phyloP scores from a whole-genome alignment of 2,888 invertebrate genomes.

The Uropetala carovei region DNA sequence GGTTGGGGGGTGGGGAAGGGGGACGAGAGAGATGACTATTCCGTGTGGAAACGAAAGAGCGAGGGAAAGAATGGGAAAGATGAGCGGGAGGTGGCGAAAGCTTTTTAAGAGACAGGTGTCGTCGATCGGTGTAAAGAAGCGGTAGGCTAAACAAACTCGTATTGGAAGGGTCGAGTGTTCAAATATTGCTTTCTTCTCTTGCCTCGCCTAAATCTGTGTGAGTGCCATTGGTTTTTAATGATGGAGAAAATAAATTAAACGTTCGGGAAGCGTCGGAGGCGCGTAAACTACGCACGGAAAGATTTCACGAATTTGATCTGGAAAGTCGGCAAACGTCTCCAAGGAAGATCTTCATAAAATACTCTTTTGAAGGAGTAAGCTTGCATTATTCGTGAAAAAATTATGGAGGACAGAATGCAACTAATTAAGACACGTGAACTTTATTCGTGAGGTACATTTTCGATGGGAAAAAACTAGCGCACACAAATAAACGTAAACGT shows the following conservation, averaged over 20 bases:
- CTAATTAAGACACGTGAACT: no score
- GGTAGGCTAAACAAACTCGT: conserved; percentile 26
- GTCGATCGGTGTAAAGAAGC: no score
- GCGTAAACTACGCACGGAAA: neutral
- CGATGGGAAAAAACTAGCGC: no score
- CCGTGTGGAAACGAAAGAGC: neutral
- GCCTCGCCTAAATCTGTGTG: neutral
- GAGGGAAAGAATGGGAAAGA: neutral
- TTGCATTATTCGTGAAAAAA: no score
- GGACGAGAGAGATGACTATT: no score
- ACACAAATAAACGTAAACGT: no score
- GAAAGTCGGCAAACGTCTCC: neutral
- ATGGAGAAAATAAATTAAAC: no score
- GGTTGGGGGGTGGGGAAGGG: neutral
- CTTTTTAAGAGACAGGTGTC: neutral
- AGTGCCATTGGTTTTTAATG: no score
- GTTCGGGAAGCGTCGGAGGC: no score
- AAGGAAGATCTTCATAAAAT: neutral
- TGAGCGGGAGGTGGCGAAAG: neutral
- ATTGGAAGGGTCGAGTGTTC: neutral
- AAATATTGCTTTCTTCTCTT: neutral
- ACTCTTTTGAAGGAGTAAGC: no score
- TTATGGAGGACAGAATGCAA: no score
- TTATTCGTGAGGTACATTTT: no score
- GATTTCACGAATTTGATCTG: neutral